Base-by-base conservation (phyloP, 2,113 vertebrate species). In the Phylloscopus whistleri region DNA sequence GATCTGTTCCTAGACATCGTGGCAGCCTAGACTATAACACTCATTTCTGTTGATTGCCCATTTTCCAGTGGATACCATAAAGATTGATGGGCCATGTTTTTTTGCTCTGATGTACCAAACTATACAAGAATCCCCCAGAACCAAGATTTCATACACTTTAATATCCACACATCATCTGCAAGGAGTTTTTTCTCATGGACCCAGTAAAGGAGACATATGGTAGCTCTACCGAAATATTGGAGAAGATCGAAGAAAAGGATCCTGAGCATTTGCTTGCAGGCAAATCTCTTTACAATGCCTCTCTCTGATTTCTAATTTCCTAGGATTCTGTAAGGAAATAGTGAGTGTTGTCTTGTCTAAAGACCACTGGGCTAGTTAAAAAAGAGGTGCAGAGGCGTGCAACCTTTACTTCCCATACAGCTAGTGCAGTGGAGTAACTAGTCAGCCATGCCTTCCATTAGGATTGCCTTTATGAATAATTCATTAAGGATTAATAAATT, bases 401-500 rank as follows among this genome's bases (percentile, higher is more conserved):
- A 94, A 59, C 48, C 58, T 83, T 64, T 82, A 60, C 39, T n/a
- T 70, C 35, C 48, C 37, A 10, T 27, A 33, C 41, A 91, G 62
- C 39, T 59, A 24, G 19, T 30, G 28, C 1, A 3, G 31, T 31
- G 46, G 58, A 82, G 35, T 76, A 89, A 58, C 66, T 33, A 87
- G 51, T 60, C 82, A 87, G 37, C 78, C 56, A 28, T 70, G 62
- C 8, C 82, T 74, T 92, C 77, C 69, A 87, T 90, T 88, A 81
- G 89, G 79, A 44, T 4, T 81, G 28, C 11, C 44, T 87, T 89
- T 85, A 95, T 94, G 94, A 96, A 94, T 88, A 89, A 64, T 93
- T 95, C 76, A 97, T 80, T 90, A 74, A 90, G 89, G 70, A 89
- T 91, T 85, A 94, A 77, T 95, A 74, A 92, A 96, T 96, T 72